A percentile compares a stretch with the other conserved stretches of the same genome.
phyloP scores from a whole-genome alignment of 2,888 invertebrate species.

The Cotesia congregata region DNA sequence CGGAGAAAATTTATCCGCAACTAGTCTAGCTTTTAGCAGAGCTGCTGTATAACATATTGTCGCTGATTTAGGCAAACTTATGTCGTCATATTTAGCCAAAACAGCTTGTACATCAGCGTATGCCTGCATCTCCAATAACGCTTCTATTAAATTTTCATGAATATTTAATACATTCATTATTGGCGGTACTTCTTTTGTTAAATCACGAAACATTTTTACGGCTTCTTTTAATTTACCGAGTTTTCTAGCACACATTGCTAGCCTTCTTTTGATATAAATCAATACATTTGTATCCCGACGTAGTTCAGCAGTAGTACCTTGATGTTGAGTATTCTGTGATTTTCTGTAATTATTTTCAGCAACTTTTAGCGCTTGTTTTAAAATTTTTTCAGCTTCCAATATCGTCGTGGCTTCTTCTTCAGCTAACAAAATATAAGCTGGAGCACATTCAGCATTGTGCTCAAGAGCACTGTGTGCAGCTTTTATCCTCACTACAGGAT shows the following conservation, averaged over 20 bases:
- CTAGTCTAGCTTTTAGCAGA: slow-evolving; percentile 89
- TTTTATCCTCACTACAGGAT: slow-evolving; percentile 90
- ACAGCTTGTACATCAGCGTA: slow-evolving; percentile 97
- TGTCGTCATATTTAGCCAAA: slow-evolving; percentile 93
- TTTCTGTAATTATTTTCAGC: slow-evolving; percentile 86
- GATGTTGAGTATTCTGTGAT: slow-evolving; percentile 86
- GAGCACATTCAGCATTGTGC: slow-evolving; percentile 91
- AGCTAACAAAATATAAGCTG: slow-evolving; percentile 93
- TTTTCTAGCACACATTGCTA: slow-evolving; percentile 98
- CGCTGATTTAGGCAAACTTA: slow-evolving; percentile 93
- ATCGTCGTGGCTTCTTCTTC: slow-evolving; percentile 98
- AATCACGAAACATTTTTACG: slow-evolving; percentile 95
- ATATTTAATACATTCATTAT: slow-evolving; percentile 94
- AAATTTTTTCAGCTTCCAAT: slow-evolving; percentile 85
- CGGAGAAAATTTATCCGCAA: slow-evolving; percentile 91
- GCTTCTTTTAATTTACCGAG: slow-evolving; percentile 95
- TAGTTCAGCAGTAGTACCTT: slow-evolving; percentile 81
- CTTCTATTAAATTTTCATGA: slow-evolving; percentile 97
- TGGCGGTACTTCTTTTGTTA: slow-evolving; percentile 96
- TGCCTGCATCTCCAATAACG: slow-evolving; percentile 93
- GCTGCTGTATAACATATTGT: slow-evolving; percentile 96
- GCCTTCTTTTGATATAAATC: slow-evolving; percentile 92
- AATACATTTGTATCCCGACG: slow-evolving; percentile 94
- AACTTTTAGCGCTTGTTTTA: slow-evolving; percentile 86
- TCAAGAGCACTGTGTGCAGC: slow-evolving; percentile 91